Evolutionary conservation across 2,888 invertebrate species (phyloP), one percentile per base, ranked within the genome.

Genomic region (Leptothorax acervorum): DNA sequence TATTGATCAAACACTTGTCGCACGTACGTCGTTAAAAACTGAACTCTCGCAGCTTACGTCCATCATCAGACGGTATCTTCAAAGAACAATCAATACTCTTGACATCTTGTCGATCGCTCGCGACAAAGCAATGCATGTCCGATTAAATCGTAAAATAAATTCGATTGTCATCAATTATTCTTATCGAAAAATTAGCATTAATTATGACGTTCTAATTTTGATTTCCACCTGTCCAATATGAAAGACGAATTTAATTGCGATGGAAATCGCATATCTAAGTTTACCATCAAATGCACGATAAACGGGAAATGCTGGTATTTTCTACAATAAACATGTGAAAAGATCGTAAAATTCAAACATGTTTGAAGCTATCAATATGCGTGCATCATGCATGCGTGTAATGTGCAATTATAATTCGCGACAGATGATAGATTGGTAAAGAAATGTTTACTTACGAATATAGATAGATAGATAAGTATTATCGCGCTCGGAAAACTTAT

Each of bases 291-390:
- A 15, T 23, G 8, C 9, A 11, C 31, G 18, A n/a, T 28, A 11
- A 51, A 31, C 12, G 31, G 35, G 28, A 11, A 70, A 31, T n/a
- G n/a, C n/a, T n/a, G 15, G 23, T 15, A 62, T 35, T 83, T 83
- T 85, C 45, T 79, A 79, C 79, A 74, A 85, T 45, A n/a, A 66
- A 57, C 76, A 71, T 51, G 71, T 78, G 71, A 60, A 12, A 51
- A 62, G 31, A 48, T 35, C 51, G 55, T 74, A 83, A 85, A 85
- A 57, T 78, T 71, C 48, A 55, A 68, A 42, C n/a, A 42, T 55
- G 62, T 48, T 35, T 62, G 23, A 68, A 39, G 18, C 76, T 12
- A 70, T 70, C 48, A 11, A 51, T 51, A 68, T n/a, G 31, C n/a
- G 31, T 70, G 28, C 31, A 31, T 28, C 48, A 45, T 35, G 45